phyloP scores from a whole-genome alignment of 2,797 vertebrate genomes.

The Thalassophryne amazonica region DNA sequence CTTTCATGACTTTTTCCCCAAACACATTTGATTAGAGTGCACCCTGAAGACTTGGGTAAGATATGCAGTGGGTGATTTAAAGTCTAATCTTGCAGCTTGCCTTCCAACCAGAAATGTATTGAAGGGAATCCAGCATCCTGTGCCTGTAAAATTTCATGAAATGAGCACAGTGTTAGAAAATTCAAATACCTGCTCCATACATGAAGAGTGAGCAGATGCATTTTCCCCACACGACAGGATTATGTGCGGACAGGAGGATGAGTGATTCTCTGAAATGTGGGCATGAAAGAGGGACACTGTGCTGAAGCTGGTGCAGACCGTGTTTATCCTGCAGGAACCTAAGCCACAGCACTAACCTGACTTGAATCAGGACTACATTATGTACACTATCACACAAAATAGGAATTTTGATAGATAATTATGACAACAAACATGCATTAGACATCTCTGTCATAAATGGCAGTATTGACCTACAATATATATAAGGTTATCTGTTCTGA shows the following conservation, averaged over 20 bases:
- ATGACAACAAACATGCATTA: too few relatives aligned
- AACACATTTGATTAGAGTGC: too few relatives aligned
- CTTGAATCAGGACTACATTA: too few relatives aligned
- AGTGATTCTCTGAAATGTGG: not conserved
- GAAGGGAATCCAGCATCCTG: not conserved
- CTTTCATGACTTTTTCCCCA: too few relatives aligned
- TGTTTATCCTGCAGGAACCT: not conserved
- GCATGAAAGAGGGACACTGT: not conserved
- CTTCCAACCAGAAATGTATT: not conserved
- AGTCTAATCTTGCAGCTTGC: conserved; percentile 4
- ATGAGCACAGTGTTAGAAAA: not conserved
- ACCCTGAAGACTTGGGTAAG: not conserved
- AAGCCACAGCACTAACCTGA: not conserved
- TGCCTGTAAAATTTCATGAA: not conserved
- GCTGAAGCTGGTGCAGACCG: not conserved
- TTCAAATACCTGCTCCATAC: conserved; percentile 4
- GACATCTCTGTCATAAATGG: too few relatives aligned
- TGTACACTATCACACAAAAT: too few relatives aligned
- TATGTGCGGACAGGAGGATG: not conserved
- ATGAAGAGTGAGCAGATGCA: not conserved
- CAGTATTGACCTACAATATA: too few relatives aligned
- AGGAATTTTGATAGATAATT: too few relatives aligned
- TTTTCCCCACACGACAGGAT: conserved; percentile 7
- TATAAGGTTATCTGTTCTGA: too few relatives aligned
- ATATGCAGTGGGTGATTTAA: not conserved